A percentile compares a stretch with the other conserved stretches of the same genome.
Evolutionary conservation across 1,140 invertebrate genomes (phyloP).

Genomic region (Ectropis grisescens): DNA sequence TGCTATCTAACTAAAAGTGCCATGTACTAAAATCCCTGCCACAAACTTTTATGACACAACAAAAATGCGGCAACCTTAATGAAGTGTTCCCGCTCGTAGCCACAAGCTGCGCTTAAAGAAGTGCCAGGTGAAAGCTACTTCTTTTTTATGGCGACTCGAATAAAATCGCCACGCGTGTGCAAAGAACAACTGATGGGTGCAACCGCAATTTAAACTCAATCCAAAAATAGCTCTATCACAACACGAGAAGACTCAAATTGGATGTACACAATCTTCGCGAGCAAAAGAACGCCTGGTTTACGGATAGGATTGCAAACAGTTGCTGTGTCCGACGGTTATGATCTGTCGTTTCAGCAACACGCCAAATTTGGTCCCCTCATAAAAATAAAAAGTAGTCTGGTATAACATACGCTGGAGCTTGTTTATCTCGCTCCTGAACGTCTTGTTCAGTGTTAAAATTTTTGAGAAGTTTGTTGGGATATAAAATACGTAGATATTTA

Average conservation of each 20-base stretch:
- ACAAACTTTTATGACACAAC: slow-evolving; percentile 18
- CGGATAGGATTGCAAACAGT: slow-evolving; percentile 42
- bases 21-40: too few species aligned
- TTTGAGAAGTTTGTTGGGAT: too few species aligned
- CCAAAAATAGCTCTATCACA: slow-evolving; percentile 5
- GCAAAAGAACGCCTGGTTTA: slow-evolving; percentile 37
- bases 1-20: too few species aligned
- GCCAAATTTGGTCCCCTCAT: slow-evolving; percentile 52
- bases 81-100: slow-evolving; percentile 25
- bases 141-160: slow-evolving; percentile 33
- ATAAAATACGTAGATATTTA: too few species aligned
- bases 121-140: slow-evolving; percentile 31
- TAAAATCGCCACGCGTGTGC: slow-evolving; percentile 36
- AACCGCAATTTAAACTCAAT: slow-evolving; percentile 13
- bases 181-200: slow-evolving; percentile 17
- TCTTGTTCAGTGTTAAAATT: slow-evolving; percentile 2
- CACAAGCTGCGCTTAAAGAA: slow-evolving; percentile 19
- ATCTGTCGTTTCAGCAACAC: slow-evolving; percentile 49
- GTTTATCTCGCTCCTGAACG: slow-evolving; percentile 13
- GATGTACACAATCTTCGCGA: slow-evolving; percentile 9
- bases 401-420: slow-evolving; percentile 35
- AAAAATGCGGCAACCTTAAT: slow-evolving; percentile 26
- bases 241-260: slow-evolving; percentile 11
- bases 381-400: slow-evolving; percentile 52
- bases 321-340: slow-evolving; percentile 52